Evolutionary conservation across 1,140 invertebrate species (phyloP).

Genomic region (Papilio helenus): DNA sequence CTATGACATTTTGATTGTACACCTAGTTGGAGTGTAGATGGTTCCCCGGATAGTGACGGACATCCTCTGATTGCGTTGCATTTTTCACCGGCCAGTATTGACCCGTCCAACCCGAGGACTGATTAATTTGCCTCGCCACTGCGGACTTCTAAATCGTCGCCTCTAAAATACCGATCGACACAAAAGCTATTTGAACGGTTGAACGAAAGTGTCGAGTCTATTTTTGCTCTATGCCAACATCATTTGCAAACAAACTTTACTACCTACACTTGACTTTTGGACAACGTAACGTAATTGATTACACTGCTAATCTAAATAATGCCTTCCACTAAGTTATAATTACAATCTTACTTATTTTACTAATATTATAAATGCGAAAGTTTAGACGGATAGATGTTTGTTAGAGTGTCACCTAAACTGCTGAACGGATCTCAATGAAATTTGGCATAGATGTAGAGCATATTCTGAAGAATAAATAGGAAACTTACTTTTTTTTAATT

Average conservation of each 20-base stretch:
- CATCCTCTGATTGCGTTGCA: constrained; percentile 25
- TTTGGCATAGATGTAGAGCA: no score
- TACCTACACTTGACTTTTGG: not conserved
- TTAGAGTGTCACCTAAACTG: no score
- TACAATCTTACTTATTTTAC: no score
- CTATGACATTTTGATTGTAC: constrained; percentile 24
- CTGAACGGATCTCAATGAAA: no score
- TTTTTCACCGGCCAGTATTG: constrained; percentile 26
- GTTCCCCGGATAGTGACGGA: constrained; percentile 24
- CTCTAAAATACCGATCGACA: constrained; percentile 29
- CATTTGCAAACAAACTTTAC: not conserved
- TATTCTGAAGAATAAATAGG: no score
- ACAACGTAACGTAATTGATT: no score
- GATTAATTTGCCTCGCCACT: constrained; percentile 23
- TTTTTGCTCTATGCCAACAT: not conserved
- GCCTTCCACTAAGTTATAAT: not conserved
- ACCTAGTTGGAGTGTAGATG: constrained; percentile 5
- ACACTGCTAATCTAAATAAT: no score
- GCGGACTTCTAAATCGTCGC: constrained; percentile 27
- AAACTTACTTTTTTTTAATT: no score
- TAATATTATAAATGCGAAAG: no score
- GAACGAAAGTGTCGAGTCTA: not conserved
- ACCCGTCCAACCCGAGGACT: constrained; percentile 11
- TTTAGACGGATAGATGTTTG: no score
- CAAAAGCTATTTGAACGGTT: constrained; percentile 4